A percentile compares a stretch with the other conserved stretches of the same genome.
Conservation (phyloP, 2,888 invertebrate species). For the Ferrisia virgata region DNA sequence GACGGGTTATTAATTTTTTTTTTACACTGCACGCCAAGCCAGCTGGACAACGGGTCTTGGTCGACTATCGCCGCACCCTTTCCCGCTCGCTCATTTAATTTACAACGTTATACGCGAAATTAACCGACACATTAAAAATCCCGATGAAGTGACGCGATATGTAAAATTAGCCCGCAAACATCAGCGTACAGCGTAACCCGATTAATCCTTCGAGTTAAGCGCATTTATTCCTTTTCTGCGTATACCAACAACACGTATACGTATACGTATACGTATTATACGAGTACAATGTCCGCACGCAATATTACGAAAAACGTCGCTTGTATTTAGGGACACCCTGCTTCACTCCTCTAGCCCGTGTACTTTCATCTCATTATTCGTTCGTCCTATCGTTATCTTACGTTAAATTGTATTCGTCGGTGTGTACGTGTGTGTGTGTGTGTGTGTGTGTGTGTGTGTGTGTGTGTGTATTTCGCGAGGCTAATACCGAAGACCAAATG, state of each 20-base stretch:
- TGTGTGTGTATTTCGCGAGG: too few relatives aligned
- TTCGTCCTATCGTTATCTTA: not conserved
- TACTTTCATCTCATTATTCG: not conserved
- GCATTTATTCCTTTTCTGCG: not conserved
- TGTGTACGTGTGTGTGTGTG: not conserved
- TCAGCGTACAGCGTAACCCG: not conserved
- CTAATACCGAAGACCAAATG: not conserved
- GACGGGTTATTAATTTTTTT: too few relatives aligned
- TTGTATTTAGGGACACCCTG: not conserved
- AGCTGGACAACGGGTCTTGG: too few relatives aligned
- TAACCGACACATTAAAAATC: constrained; percentile 21
- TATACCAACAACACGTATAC: not conserved
- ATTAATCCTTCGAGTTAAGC: not conserved
- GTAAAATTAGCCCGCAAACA: constrained; percentile 8
- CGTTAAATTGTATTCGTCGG: not conserved
- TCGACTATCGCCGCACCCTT: not conserved
- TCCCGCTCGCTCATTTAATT: not conserved
- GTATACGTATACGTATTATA: too few relatives aligned
- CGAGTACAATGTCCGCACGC: too few relatives aligned
- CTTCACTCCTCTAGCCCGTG: not conserved
- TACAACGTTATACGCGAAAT: constrained; percentile 6
- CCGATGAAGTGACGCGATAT: constrained; percentile 26
- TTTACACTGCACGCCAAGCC: too few relatives aligned
- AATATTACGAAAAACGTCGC: not conserved
- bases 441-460: too few relatives aligned